Conservation (phyloP, 2,113 vertebrate species). For the Felis chaus region DNA sequence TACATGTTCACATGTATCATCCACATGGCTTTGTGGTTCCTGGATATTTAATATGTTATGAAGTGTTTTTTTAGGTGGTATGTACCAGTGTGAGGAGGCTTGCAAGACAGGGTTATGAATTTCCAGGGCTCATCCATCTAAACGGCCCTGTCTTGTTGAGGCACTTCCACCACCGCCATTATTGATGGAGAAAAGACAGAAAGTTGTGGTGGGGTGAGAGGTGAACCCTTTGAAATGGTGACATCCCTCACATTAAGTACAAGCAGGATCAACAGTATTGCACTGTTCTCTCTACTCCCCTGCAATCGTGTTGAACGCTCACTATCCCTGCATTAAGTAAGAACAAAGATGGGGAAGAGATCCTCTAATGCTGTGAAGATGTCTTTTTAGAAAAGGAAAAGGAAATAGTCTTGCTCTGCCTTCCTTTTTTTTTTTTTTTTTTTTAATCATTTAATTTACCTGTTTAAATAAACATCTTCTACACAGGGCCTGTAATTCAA, state of each 20-base stretch:
- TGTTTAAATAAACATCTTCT: not conserved
- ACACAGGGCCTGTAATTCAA: not conserved
- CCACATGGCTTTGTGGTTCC: conserved; percentile 19
- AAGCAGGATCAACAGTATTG: not conserved
- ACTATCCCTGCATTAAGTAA: not conserved
- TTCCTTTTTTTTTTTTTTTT: not conserved
- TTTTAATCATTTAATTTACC: conserved; percentile 40
- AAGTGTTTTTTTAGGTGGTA: conserved; percentile 26
- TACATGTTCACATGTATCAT: conserved; percentile 3
- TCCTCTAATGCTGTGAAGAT: conserved; percentile 19
- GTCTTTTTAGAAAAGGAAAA: not conserved
- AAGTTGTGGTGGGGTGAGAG: not conserved
- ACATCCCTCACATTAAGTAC: not conserved
- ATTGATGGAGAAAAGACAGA: not conserved
- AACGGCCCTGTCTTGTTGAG: not conserved
- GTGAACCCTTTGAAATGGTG: not conserved
- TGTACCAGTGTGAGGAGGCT: conserved; percentile 19
- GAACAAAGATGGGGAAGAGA: not conserved
- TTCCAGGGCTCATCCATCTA: not conserved
- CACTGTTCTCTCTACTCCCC: not conserved
- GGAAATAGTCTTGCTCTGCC: conserved; percentile 16
- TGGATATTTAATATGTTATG: conserved; percentile 21
- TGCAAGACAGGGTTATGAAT: not conserved
- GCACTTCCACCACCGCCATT: not conserved
- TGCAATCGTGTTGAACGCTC: not conserved